These are phyloP conservation scores for Apotomis capreana DNA, from an alignment of 2,888 invertebrate species.

Conservation along the genomic window DNA sequence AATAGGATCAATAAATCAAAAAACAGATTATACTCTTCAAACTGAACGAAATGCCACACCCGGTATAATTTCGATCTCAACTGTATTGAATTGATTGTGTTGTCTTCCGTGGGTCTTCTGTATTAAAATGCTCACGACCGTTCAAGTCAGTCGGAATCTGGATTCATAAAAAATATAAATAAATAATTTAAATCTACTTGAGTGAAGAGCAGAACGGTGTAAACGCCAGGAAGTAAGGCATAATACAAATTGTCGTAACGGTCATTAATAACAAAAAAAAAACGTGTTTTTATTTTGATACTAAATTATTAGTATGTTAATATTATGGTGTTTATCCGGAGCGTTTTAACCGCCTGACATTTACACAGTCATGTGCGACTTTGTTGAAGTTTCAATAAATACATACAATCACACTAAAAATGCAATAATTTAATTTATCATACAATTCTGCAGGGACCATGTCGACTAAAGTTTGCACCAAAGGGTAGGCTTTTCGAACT, in stretches of 20 bases:
- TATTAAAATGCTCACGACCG: background rate
- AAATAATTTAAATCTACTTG: background rate
- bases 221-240: background rate
- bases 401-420: conserved; percentile 33
- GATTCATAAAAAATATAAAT: background rate
- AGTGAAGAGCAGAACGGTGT: background rate
- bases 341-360: background rate
- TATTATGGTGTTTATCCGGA: too few species aligned
- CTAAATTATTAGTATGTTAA: too few species aligned
- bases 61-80: too few species aligned
- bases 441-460: background rate
- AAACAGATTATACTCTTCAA: too few species aligned
- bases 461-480: too few species aligned
- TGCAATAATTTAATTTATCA: conserved; percentile 33
- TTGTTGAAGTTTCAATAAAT: conserved; percentile 11
- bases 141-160: background rate
- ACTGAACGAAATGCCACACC: too few species aligned
- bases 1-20: too few species aligned
- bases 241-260: too few species aligned
- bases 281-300: too few species aligned
- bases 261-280: too few species aligned
- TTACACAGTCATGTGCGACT: background rate
- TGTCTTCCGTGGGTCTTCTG: background rate
- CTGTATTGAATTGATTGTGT: background rate
- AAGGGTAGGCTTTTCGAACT: too few species aligned